Conservation (phyloP, 2,113 vertebrate genomes). For the Lonchura striata region DNA sequence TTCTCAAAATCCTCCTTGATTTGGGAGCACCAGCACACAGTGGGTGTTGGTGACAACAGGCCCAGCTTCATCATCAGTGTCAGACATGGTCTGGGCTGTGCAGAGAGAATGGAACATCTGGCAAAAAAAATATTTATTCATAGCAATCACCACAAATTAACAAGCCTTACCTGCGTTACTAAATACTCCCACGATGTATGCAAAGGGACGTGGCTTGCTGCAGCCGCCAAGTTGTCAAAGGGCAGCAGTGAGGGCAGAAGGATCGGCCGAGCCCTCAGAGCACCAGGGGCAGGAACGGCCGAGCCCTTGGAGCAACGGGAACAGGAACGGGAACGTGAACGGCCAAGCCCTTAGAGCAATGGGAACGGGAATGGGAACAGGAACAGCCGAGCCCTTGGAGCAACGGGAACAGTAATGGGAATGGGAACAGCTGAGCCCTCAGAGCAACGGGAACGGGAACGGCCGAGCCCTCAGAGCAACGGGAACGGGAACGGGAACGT, state of each 20-base stretch:
- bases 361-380: no score
- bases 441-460: neutral
- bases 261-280: neutral
- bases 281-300: neutral
- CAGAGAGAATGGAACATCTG: neutral
- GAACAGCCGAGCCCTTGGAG: neutral
- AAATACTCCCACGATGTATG: rapidly evolving
- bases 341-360: neutral
- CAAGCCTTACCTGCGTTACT: neutral
- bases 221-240: neutral
- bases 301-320: neutral
- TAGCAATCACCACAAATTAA: no score
- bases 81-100: no score
- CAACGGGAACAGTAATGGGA: neutral
- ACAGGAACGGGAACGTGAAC: no score
- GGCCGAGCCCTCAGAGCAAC: neutral
- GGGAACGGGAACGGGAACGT: no score
- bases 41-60: no score
- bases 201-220: rapidly evolving
- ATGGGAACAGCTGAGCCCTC: no score
- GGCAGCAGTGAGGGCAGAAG: neutral
- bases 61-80: neutral
- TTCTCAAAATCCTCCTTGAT: neutral
- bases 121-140: neutral
- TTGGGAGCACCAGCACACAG: neutral